phyloP scores from a whole-genome alignment of 2,113 vertebrate species.

The Callospermophilus lateralis region DNA sequence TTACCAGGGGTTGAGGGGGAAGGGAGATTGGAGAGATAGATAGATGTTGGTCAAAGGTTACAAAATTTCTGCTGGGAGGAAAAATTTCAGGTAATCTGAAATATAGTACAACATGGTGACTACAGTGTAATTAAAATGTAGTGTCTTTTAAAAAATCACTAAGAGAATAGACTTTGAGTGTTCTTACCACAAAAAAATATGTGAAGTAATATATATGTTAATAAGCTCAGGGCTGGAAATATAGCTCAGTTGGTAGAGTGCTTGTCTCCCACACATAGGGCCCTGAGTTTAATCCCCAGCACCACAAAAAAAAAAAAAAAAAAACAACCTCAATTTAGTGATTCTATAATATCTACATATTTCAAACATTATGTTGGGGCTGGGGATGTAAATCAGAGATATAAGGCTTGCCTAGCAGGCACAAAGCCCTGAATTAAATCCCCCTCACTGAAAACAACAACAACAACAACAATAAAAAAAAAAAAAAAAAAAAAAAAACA shows the following conservation, averaged over 20 bases:
- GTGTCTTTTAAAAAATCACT: not conserved
- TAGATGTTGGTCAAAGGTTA: not conserved
- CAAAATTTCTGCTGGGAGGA: not conserved
- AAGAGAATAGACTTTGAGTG: not conserved
- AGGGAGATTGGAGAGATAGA: not conserved
- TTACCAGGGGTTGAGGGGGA: not conserved
- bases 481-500: too few species aligned
- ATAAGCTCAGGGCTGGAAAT: too few species aligned
- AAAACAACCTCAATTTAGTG: not conserved
- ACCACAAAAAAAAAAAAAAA: too few species aligned
- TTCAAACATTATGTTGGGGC: not conserved
- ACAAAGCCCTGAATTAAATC: not conserved
- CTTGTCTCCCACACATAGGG: too few species aligned
- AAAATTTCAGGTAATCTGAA: not conserved
- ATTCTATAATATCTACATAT: not conserved
- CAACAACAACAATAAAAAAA: too few species aligned
- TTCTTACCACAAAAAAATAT: not conserved
- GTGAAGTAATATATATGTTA: too few species aligned
- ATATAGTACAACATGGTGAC: not conserved
- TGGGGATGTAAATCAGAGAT: not conserved
- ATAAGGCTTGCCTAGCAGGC: not conserved
- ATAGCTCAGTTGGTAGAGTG: too few species aligned
- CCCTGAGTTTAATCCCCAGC: too few species aligned
- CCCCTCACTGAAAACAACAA: too few species aligned
- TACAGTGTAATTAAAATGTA: not conserved